Conservation (phyloP, 35 echinoderm and acorn worm genomes). For the Ophiothrix spiculata region DNA sequence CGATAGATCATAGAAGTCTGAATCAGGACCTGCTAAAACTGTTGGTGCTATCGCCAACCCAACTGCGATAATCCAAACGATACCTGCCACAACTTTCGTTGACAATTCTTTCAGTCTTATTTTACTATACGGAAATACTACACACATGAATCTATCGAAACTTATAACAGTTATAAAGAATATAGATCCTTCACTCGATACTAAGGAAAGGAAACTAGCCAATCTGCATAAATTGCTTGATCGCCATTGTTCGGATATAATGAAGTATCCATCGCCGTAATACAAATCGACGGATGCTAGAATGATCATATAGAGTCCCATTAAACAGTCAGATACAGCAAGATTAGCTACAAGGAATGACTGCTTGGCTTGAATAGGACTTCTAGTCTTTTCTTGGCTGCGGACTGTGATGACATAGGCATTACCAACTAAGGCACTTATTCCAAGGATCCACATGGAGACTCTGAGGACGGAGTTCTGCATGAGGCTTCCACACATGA, state of each 20-base stretch:
- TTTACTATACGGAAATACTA: conserved; percentile 83
- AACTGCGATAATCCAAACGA: conserved; percentile 43
- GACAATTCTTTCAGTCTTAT: conserved; percentile 31
- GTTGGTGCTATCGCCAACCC: conserved; percentile 33
- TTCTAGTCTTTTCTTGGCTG: background rate
- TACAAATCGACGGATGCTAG: conserved; percentile 57
- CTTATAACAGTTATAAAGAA: conserved; percentile 66
- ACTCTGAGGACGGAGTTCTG: conserved; percentile 45
- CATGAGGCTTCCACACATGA: conserved; percentile 41
- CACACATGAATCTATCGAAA: conserved; percentile 71
- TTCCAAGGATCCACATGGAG: conserved; percentile 69
- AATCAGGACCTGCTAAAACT: conserved; percentile 21
- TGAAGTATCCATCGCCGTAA: conserved; percentile 53
- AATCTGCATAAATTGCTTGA: conserved; percentile 51
- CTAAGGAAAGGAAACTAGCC: conserved; percentile 59
- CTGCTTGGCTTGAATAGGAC: conserved; percentile 12
- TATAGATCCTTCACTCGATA: conserved; percentile 75
- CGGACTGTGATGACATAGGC: conserved; percentile 53
- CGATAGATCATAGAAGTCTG: conserved; percentile 68
- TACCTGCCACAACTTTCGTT: background rate
- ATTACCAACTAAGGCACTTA: conserved; percentile 74
- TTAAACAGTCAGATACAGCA: conserved; percentile 70
- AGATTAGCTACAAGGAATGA: conserved; percentile 65
- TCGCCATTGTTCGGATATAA: conserved; percentile 54
- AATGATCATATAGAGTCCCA: conserved; percentile 83